Evolutionary conservation across 2,888 invertebrate species (phyloP).

Genomic region (Scrobipalpa atriplicella): DNA sequence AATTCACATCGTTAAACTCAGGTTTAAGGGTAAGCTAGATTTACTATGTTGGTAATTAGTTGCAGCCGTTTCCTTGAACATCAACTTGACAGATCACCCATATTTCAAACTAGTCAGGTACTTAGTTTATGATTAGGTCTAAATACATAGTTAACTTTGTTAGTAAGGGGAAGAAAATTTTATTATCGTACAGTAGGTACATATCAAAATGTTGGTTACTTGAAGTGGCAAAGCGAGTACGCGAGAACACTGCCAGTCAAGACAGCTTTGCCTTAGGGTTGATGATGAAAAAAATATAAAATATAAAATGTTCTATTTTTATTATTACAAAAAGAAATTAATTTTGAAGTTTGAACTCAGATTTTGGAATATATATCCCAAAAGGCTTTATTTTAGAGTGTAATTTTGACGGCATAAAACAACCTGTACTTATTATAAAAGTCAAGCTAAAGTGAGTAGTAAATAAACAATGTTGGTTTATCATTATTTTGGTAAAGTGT

Average conservation of each 20-base stretch:
- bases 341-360: too few relatives aligned
- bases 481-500: not conserved
- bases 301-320: too few relatives aligned
- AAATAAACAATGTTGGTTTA: constrained; percentile 1
- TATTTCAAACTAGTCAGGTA: too few relatives aligned
- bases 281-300: not conserved
- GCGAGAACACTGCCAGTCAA: not conserved
- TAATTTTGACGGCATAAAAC: too few relatives aligned
- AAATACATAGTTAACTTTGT: too few relatives aligned
- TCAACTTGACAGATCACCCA: not conserved
- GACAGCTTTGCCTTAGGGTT: not conserved
- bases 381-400: too few relatives aligned
- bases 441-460: too few relatives aligned
- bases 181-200: constrained; percentile 1
- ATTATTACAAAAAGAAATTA: too few relatives aligned
- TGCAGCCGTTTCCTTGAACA: not conserved
- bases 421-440: too few relatives aligned
- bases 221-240: constrained; percentile 6
- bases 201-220: constrained; percentile 3
- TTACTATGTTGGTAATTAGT: constrained; percentile 1
- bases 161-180: too few relatives aligned
- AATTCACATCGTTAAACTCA: constrained; percentile 2
- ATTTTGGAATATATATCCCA: too few relatives aligned
- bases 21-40: constrained; percentile 13
- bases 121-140: too few relatives aligned